Evolutionary conservation across 2,113 vertebrate species (phyloP).

Genomic region (Chionis minor): DNA sequence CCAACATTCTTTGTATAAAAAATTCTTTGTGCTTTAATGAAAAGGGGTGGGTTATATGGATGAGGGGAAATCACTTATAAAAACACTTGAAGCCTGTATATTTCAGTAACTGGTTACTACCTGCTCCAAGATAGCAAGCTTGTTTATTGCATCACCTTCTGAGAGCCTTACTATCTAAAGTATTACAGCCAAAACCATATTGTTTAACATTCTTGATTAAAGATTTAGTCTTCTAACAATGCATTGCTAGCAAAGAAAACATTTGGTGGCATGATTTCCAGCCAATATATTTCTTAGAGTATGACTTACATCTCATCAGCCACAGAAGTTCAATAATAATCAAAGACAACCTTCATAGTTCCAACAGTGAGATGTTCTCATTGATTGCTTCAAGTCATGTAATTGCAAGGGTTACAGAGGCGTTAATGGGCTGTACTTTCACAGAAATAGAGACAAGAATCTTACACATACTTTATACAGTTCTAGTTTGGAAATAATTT

Average conservation of each 20-base stretch:
- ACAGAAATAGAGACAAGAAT: neutral
- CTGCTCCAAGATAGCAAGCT: neutral
- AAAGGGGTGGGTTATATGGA: neutral
- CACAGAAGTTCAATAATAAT: slow-evolving; percentile 67
- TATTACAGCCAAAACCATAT: neutral
- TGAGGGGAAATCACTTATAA: neutral
- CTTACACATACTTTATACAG: neutral
- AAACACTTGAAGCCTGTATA: neutral
- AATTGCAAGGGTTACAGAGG: slow-evolving; percentile 46
- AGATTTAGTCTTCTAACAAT: slow-evolving; percentile 53
- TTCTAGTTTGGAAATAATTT: neutral
- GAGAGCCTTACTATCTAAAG: slow-evolving; percentile 6
- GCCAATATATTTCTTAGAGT: slow-evolving; percentile 53
- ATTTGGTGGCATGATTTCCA: slow-evolving; percentile 63
- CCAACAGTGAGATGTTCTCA: slow-evolving; percentile 15
- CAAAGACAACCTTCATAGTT: slow-evolving; percentile 59
- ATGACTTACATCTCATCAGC: slow-evolving; percentile 63
- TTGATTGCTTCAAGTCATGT: slow-evolving; percentile 48
- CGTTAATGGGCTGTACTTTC: slow-evolving; percentile 36
- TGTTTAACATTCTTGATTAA: slow-evolving; percentile 61
- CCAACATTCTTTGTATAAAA: neutral
- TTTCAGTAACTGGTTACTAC: neutral
- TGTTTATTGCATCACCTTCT: neutral
- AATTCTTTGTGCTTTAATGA: neutral
- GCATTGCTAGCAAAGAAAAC: slow-evolving; percentile 65